Evolutionary conservation across 2,888 invertebrate species (phyloP).

Genomic region (Orchesella flavescens): DNA sequence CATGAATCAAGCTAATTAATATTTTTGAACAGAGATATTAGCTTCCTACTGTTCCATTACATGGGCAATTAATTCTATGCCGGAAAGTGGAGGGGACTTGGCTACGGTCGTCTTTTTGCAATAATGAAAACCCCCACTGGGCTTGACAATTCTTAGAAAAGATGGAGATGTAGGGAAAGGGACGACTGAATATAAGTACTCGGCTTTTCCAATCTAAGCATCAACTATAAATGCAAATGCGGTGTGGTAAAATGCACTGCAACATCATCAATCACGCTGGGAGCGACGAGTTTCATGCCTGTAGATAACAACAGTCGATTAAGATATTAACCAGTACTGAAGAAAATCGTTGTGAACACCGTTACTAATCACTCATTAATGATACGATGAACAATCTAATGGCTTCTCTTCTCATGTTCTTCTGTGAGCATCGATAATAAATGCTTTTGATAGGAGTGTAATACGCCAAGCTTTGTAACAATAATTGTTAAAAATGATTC

Average conservation of each 20-base stretch:
- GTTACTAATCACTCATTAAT: not conserved
- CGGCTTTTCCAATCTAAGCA: not conserved
- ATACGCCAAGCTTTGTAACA: not conserved
- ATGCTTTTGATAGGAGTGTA: too few species aligned
- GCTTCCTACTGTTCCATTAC: conserved; percentile 16
- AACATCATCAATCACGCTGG: conserved; percentile 42
- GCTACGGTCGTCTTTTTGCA: not conserved
- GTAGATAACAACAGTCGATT: conserved; percentile 32
- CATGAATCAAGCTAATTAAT: not conserved
- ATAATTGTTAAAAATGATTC: conserved; percentile 12
- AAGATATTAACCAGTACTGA: conserved; percentile 21
- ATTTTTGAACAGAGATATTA: conserved; percentile 10
- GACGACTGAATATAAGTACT: not conserved
- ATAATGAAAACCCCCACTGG: not conserved
- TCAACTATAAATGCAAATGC: too few species aligned
- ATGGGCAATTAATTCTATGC: conserved; percentile 17
- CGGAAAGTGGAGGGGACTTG: not conserved
- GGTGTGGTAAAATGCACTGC: not conserved
- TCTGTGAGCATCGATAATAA: too few species aligned
- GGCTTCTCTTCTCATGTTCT: too few species aligned
- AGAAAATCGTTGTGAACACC: not conserved
- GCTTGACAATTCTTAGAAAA: not conserved
- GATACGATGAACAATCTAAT: not conserved
- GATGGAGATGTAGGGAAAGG: too few species aligned
- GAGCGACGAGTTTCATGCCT: conserved; percentile 28